Base-by-base conservation (phyloP, 2,888 invertebrate genomes). In the Volucella inanis region DNA sequence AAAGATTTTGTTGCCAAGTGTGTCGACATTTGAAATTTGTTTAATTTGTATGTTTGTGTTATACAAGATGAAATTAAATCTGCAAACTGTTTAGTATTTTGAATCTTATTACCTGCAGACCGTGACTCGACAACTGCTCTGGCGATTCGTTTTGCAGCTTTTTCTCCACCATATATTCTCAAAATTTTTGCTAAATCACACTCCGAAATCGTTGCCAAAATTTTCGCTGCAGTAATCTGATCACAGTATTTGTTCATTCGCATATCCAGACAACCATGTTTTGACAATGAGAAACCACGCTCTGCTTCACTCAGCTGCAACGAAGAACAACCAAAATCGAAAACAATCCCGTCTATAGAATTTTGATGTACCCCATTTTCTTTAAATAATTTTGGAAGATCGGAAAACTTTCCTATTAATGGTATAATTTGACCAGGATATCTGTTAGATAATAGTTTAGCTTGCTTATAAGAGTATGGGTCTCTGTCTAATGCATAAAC, bases 301-400 rank as follows among this genome's bases (percentile, higher is more conserved):
- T 94, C 93, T 0, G 95, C 94, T 87, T 93, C 93, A 90, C 98
- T 97, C 90, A 98, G 95, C 92, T 99, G 99, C 97, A 98, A 98
- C 0, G 98, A 98, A 0, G 98, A 98, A 89, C 97, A 97, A 8
- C 99, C 99, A 91, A 97, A 96, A 92, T 99, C 98, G 92, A 98
- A 97, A 22, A 99, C 91, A 72, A 98, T 94, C 0, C 96, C 97
- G 93, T 98, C 98, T 43, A 99, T 93, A 67, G 95, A 94, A 75
- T 94, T 94, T 79, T 94, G 94, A 38, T 90, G 90, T n/a, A 97
- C 92, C 41, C 94, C 93, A 18, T 94, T 91, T 1, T 92, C 88
- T 88, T 93, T 92, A 14, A 98, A 91, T 12, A 98, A 92, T 0
- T 91, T 83, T 2, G 96, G 96, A 12, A 98, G 90, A 84, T 98